A percentile compares a stretch with the other conserved stretches of the same genome.
Conservation (phyloP, 2,888 invertebrate species). For the Phyllotreta striolata region DNA sequence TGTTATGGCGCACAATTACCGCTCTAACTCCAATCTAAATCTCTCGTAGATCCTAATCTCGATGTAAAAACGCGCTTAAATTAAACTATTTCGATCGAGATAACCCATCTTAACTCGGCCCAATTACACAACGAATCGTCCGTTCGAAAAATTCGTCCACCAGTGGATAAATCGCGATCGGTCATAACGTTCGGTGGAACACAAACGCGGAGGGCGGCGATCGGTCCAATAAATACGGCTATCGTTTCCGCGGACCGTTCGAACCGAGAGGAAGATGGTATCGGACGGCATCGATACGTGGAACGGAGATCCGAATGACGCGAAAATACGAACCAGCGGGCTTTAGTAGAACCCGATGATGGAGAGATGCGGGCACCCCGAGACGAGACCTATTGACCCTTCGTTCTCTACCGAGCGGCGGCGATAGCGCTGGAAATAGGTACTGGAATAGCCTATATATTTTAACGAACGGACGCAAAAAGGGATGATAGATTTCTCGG, state of each 20-base stretch:
- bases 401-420: neutral
- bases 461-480: too few relatives aligned
- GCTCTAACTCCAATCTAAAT: constrained; percentile 5
- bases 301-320: neutral
- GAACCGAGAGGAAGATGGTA: constrained; percentile 32
- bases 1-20: constrained; percentile 44
- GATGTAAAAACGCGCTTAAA: neutral
- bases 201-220: constrained; percentile 34
- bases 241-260: too few relatives aligned
- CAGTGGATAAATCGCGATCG: too few relatives aligned
- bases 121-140: too few relatives aligned
- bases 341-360: constrained; percentile 41
- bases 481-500: too few relatives aligned
- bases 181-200: too few relatives aligned
- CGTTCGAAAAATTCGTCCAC: too few relatives aligned
- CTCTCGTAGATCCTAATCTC: constrained; percentile 14
- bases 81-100: too few relatives aligned
- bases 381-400: constrained; percentile 40
- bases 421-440: too few relatives aligned
- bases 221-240: constrained; percentile 30
- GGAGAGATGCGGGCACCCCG: constrained; percentile 40
- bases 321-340: constrained; percentile 43
- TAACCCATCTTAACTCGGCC: too few relatives aligned
- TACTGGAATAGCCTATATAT: too few relatives aligned
- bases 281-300: constrained; percentile 1